These are phyloP conservation scores for Columbina picui DNA, from an alignment of 2,113 vertebrate species.

Conservation along the genomic window DNA sequence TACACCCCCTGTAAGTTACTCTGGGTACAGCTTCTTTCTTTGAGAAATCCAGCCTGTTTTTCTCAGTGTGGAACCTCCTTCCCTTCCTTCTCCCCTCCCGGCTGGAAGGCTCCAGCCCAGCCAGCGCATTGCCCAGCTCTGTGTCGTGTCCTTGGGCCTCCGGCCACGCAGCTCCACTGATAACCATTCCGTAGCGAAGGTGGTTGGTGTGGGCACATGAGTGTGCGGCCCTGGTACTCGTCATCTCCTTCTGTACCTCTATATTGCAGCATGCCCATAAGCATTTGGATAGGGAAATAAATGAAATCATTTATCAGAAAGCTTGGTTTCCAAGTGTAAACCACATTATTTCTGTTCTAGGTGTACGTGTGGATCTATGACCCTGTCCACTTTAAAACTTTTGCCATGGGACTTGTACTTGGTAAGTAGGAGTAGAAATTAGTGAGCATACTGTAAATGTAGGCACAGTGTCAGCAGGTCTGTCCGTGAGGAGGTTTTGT, in stretches of 20 bases:
- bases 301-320: neutral
- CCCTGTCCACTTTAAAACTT: conserved; percentile 97
- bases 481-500: neutral
- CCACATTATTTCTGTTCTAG: conserved; percentile 74
- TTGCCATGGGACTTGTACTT: conserved; percentile 97
- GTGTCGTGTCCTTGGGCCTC: neutral
- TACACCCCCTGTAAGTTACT: neutral
- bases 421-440: conserved; percentile 79
- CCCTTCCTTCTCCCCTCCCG: neutral
- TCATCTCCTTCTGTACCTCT: neutral
- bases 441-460: neutral
- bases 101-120: neutral
- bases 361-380: conserved; percentile 99
- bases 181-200: neutral
- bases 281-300: neutral
- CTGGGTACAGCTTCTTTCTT: neutral
- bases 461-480: neutral
- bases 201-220: neutral
- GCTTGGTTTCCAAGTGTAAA: neutral
- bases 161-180: neutral
- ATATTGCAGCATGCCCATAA: neutral
- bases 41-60: neutral
- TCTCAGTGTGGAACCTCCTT: neutral
- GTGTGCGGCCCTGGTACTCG: neutral
- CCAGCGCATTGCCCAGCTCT: neutral